Evolutionary conservation across 2,113 vertebrate species (phyloP).

Genomic region (Eudorcas thomsonii): DNA sequence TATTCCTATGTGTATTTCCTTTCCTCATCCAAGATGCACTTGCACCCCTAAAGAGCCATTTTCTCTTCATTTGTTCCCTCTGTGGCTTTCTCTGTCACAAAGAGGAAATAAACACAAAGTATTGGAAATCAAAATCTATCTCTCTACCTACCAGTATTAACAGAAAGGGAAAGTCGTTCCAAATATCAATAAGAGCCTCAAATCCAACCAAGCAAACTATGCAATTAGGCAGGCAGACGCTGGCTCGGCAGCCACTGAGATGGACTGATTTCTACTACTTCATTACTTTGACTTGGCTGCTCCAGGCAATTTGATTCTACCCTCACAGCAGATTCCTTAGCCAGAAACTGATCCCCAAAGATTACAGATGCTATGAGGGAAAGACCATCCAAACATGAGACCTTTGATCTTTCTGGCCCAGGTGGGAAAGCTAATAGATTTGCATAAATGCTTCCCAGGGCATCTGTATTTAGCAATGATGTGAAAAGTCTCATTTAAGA

Average conservation of each 20-base stretch:
- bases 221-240: slow-evolving; percentile 10
- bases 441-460: not conserved
- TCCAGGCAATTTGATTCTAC: not conserved
- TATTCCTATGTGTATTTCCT: not conserved
- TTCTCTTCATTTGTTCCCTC: not conserved
- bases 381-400: not conserved
- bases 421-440: not conserved
- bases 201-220: slow-evolving; percentile 27
- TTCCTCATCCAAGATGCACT: not conserved
- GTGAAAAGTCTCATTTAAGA: not conserved
- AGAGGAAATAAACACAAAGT: not conserved
- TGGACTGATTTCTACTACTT: not conserved
- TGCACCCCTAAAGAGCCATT: not conserved
- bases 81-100: not conserved
- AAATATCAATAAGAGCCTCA: slow-evolving; percentile 1
- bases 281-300: not conserved
- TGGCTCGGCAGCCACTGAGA: not conserved
- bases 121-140: not conserved
- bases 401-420: not conserved
- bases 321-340: not conserved
- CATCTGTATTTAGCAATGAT: not conserved
- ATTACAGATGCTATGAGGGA: not conserved
- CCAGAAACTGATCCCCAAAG: not conserved
- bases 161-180: not conserved
- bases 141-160: not conserved